Evolutionary conservation across 2,888 invertebrate species (phyloP).

Genomic region (Cremastinae sp.): DNA sequence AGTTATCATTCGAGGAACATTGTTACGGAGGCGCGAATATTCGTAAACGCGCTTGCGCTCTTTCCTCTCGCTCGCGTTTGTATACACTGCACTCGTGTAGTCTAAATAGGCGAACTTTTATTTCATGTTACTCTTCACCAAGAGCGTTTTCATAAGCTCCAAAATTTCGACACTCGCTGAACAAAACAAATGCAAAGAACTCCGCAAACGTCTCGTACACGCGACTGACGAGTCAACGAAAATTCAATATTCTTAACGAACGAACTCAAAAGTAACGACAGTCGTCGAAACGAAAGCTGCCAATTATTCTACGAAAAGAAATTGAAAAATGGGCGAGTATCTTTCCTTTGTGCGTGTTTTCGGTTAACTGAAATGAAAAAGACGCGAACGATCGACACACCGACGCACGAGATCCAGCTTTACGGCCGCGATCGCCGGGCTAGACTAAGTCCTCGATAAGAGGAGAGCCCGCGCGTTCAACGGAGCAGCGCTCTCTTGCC

Average conservation of each 20-base stretch:
- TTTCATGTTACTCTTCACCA: background rate
- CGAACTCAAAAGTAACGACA: too few species aligned
- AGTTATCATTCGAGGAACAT: background rate
- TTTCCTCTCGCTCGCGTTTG: slow-evolving; percentile 25
- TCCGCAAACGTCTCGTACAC: background rate
- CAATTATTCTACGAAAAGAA: too few species aligned
- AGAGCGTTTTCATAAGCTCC: background rate
- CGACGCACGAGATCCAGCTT: slow-evolving; percentile 56
- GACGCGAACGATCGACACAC: slow-evolving; percentile 41
- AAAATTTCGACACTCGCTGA: background rate
- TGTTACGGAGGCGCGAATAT: slow-evolving; percentile 36
- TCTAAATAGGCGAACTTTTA: slow-evolving; percentile 1
- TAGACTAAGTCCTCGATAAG: slow-evolving; percentile 66
- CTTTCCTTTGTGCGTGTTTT: background rate
- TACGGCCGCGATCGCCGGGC: slow-evolving; percentile 64
- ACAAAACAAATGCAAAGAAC: background rate
- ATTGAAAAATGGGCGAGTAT: too few species aligned
- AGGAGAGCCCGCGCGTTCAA: slow-evolving; percentile 57
- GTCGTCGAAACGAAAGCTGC: too few species aligned
- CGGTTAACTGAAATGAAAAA: background rate
- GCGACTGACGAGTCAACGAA: too few species aligned
- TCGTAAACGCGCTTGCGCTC: slow-evolving; percentile 44
- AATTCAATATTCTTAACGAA: too few species aligned
- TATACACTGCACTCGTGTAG: slow-evolving; percentile 11
- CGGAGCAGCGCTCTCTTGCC: slow-evolving; percentile 57